Percentiles rank a stretch among this genome's conserved stretches.
These are phyloP conservation scores for Erebia aethiops DNA, from an alignment of 2,888 invertebrate species.

Conservation along the genomic window DNA sequence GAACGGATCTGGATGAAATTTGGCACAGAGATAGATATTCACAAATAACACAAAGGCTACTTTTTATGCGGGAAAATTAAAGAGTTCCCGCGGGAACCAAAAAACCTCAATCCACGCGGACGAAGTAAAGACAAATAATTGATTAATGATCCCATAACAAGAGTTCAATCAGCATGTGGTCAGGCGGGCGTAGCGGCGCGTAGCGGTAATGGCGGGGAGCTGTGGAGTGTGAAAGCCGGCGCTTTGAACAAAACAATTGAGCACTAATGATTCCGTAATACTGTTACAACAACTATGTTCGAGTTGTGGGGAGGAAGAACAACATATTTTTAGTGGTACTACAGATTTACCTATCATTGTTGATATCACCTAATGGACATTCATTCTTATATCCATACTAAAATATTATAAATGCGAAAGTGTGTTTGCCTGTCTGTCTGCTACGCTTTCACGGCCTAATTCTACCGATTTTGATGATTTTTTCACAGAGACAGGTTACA, in stretches of 20 bases:
- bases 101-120: too few species aligned
- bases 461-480: too few species aligned
- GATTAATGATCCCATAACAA: constrained; percentile 66
- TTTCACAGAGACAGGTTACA: too few species aligned
- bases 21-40: too few species aligned
- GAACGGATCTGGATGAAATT: too few species aligned
- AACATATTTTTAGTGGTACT: neutral
- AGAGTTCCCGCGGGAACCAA: too few species aligned
- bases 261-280: constrained; percentile 61
- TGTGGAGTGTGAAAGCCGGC: constrained; percentile 50
- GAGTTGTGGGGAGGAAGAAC: constrained; percentile 30
- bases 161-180: constrained; percentile 76
- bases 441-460: too few species aligned
- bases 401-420: too few species aligned
- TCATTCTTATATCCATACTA: too few species aligned
- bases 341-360: constrained; percentile 4
- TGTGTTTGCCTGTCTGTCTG: too few species aligned
- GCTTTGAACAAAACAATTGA: constrained; percentile 67
- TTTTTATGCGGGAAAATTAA: too few species aligned
- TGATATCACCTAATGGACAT: neutral
- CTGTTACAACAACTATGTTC: constrained; percentile 42
- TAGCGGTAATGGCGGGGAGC: constrained; percentile 46
- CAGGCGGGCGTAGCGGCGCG: constrained; percentile 48
- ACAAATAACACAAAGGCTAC: too few species aligned
- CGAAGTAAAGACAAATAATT: constrained; percentile 17